A percentile compares a stretch with the other conserved stretches of the same genome.
Evolutionary conservation across 2,113 vertebrate species (phyloP).

Genomic region (Channa argus): DNA sequence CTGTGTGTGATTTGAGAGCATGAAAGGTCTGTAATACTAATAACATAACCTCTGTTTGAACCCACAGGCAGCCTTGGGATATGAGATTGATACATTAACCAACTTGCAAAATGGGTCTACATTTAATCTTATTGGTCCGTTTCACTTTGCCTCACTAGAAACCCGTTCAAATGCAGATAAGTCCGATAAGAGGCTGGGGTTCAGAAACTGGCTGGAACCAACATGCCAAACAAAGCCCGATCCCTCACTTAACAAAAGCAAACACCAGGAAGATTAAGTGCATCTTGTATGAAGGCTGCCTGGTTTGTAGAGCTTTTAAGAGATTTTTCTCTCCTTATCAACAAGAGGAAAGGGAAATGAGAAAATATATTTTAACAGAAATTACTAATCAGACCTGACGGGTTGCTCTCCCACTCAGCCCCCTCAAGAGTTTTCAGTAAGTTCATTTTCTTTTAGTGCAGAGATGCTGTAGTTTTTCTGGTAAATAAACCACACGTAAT

Average conservation of each 20-base stretch:
- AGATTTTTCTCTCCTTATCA: slow-evolving; percentile 3
- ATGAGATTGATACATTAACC: slow-evolving; percentile 44
- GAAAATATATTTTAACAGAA: slow-evolving; percentile 11
- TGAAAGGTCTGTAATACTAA: slow-evolving; percentile 61
- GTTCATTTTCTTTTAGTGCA: slow-evolving; percentile 37
- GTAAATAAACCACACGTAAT: slow-evolving; percentile 66
- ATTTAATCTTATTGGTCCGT: slow-evolving; percentile 48
- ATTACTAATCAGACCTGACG: slow-evolving; percentile 39
- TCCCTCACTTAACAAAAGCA: slow-evolving; percentile 62
- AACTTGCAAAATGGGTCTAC: slow-evolving; percentile 25
- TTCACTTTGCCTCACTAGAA: slow-evolving; percentile 21
- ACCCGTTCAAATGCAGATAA: slow-evolving; percentile 56
- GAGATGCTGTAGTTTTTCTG: slow-evolving; percentile 39
- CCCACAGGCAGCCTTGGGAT: slow-evolving; percentile 37
- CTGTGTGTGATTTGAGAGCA: slow-evolving; percentile 62
- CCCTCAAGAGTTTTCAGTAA: slow-evolving; percentile 35
- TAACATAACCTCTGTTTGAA: slow-evolving; percentile 74
- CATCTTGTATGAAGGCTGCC: slow-evolving; percentile 53
- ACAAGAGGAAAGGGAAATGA: slow-evolving; percentile 7
- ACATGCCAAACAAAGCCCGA: slow-evolving; percentile 50
- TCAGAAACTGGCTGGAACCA: slow-evolving; percentile 37
- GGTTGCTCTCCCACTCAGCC: slow-evolving; percentile 41
- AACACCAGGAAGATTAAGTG: slow-evolving; percentile 65
- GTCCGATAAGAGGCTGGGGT: slow-evolving; percentile 50
- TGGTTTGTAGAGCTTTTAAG: slow-evolving; percentile 48